Evolutionary conservation across 1,140 invertebrate species (phyloP), one percentile per base, ranked within the genome.

Genomic region (Danaus melanippus): DNA sequence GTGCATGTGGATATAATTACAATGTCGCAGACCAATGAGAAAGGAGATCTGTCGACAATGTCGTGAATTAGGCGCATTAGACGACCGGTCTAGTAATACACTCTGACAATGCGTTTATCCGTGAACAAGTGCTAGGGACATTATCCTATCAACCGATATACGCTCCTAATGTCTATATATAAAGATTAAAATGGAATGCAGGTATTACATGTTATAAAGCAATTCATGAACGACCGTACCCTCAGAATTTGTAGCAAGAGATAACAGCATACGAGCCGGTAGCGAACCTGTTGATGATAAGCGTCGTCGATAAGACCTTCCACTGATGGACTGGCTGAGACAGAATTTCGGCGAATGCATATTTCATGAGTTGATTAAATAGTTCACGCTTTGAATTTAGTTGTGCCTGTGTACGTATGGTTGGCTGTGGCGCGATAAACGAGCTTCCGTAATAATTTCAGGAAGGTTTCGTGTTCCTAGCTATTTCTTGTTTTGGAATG

Each of bases 321-420:
- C 60, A 50, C 72, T 84, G 81, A 84, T 79, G 79, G 77, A 84
- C 74, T 77, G 76, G 69, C 69, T 67, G 63, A 71, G 64, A 64
- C 69, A 67, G 79, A 82, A 84, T 80, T 84, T 84, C 74, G 81
- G 80, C 67, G 72, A 80, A 82, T 84, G 81, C 74, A 84, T 84
- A 82, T 84, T 84, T 76, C 77, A 82, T 84, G 79, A 86, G 74
- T 83, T 83, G 79, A 84, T 82, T 84, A 86, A 86, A 86, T 86
- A 86, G 79, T 82, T 85, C 78, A 77, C 73, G 76, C 74, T 79
- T 76, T 78, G 72, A 69, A 79, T 76, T 72, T 73, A 63, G 64
- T 63, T 67, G 51, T 52, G 56, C 58, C 59, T 60, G 66, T 64
- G 66, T 67, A 67, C 69, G 69, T 74, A 50, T 52, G 51, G 42